Base-by-base conservation (phyloP, 2,797 vertebrate genomes). In the Xiphorhynchus erythropygius region DNA sequence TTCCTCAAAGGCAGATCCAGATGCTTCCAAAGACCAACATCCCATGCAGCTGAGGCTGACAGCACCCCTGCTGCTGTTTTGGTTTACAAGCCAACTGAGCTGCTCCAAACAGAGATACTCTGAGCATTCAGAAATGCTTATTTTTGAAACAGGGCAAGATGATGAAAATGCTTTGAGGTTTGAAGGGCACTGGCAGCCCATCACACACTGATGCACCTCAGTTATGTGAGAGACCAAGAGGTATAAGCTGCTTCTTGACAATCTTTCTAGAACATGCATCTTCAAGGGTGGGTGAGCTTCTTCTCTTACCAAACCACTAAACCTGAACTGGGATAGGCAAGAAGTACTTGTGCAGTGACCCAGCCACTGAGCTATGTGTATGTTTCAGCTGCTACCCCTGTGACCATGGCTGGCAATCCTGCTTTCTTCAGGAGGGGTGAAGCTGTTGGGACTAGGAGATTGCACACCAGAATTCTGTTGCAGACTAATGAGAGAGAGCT, bases 401-500 rank as follows among this genome's bases (percentile, higher is more conserved):
- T n/a, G 68, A 50, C 71, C 33, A 13, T 0, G 8, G 84, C 37
- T 79, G 57, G 46, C 3, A 3, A 82, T n/a, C 8, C 5, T 1
- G 33, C 55, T 67, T 67, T 67, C 71, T 60, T 52, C 27, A 74
- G 60, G 33, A 64, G 18, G 32, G 44, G 18, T 9, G 35, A 79
- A 90, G 41, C 39, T 69, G 42, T 57, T 49, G 24, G 52, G 79
- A 87, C 65, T 24, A 49, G 56, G 57, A 57, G 53, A 83, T 74
- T 77, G 88, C 89, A 68, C 73, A 86, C 62, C 56, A 75, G 74
- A 89, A 56, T 30, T 64, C 49, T 39, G 28, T 7, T 81, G 79
- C 85, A 62, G 62, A 18, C 82, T 94, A 62, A 90, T 47, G 69
- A 91, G 79, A 88, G n/a, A 64, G 73, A 81, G 50, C 35, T 81